Percentiles rank a stretch among this genome's conserved stretches.
These are phyloP conservation scores for Spodoptera frugiperda DNA, from an alignment of 1,140 invertebrate genomes.

Conservation along the genomic window DNA sequence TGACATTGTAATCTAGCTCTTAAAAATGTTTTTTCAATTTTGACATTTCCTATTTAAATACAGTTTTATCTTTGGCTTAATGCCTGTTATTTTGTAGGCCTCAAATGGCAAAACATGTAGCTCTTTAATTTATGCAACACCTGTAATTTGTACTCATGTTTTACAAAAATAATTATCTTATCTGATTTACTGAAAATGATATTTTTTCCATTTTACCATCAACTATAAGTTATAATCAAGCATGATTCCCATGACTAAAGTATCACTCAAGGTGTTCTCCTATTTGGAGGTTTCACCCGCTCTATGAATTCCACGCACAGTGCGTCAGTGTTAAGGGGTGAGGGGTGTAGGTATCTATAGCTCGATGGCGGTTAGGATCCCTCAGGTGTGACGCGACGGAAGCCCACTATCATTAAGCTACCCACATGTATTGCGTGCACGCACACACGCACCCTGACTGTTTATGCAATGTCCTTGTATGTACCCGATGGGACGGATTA, in stretches of 20 bases:
- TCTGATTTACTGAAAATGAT: no score
- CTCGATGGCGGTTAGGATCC: constrained; percentile 81
- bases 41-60: no score
- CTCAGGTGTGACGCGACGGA: constrained; percentile 85
- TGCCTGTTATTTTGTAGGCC: no score
- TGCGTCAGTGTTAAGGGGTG: constrained; percentile 80
- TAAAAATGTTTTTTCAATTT: no score
- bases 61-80: no score
- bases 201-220: no score
- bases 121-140: no score
- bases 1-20: no score
- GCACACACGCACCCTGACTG: constrained; percentile 64
- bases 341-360: constrained; percentile 79
- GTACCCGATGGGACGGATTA: constrained; percentile 72
- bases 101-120: no score
- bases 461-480: constrained; percentile 67
- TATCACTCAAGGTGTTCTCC: not conserved
- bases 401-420: constrained; percentile 84
- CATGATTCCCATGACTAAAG: not conserved
- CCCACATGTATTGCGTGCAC: constrained; percentile 76
- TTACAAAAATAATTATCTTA: no score
- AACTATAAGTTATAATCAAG: no score
- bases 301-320: constrained; percentile 64
- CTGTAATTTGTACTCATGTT: no score
- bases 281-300: constrained; percentile 48